Evolutionary conservation across 2,888 invertebrate genomes (phyloP).

Genomic region (Drosophila flavopinicola): DNA sequence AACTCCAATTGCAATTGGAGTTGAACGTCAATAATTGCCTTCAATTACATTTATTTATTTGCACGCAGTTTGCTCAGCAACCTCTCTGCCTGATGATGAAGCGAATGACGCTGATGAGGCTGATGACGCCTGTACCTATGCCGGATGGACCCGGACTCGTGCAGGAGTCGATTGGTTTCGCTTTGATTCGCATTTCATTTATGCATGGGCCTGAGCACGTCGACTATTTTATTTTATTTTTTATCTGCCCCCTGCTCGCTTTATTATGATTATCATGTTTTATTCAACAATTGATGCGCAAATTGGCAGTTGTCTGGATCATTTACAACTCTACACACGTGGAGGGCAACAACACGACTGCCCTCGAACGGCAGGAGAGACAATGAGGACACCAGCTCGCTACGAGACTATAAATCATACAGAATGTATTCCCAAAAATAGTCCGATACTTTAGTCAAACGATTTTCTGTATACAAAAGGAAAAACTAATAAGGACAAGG

Average conservation of each 20-base stretch:
- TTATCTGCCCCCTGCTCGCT: slow-evolving; percentile 24
- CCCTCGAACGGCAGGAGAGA: slow-evolving; percentile 7
- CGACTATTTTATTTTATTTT: slow-evolving; percentile 72
- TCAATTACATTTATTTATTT: slow-evolving; percentile 80
- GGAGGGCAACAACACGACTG: slow-evolving; percentile 31
- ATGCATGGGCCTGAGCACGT: slow-evolving; percentile 59
- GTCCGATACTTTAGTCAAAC: background rate
- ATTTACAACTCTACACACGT: slow-evolving; percentile 76
- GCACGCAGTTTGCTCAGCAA: slow-evolving; percentile 52
- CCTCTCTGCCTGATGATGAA: slow-evolving; percentile 15
- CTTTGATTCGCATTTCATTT: slow-evolving; percentile 79
- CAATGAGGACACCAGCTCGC: slow-evolving; percentile 11
- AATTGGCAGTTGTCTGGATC: slow-evolving; percentile 80
- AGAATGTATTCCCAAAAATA: slow-evolving; percentile 35
- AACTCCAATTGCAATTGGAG: slow-evolving; percentile 62
- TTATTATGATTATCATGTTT: slow-evolving; percentile 80
- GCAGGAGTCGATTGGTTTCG: slow-evolving; percentile 69
- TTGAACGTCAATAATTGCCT: slow-evolving; percentile 77
- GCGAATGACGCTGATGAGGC: slow-evolving; percentile 18
- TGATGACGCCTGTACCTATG: slow-evolving; percentile 29
- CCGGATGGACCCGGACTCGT: slow-evolving; percentile 21
- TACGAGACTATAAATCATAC: slow-evolving; percentile 38
- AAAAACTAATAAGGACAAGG: background rate
- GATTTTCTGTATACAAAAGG: background rate
- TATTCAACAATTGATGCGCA: slow-evolving; percentile 81